Evolutionary conservation across 2,797 vertebrate genomes (phyloP), one percentile per base, ranked within the genome.

Genomic region (Xerus rutilus): DNA sequence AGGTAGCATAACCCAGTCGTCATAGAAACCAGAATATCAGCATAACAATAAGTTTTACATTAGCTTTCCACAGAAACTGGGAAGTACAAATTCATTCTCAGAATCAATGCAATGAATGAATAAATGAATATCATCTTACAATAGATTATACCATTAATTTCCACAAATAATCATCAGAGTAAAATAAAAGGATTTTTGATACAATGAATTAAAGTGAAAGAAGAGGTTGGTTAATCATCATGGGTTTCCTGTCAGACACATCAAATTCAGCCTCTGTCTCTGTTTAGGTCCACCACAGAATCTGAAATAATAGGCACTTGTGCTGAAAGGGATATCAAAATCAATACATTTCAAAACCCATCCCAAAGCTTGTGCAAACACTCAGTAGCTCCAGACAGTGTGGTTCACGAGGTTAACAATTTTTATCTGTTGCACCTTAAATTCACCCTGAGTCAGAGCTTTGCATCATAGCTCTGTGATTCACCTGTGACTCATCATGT

Each of bases 1-100:
- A 83, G 32, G 72, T 14, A 85, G 28, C 89, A 73, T 82, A 82
- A 52, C 67, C 57, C 57, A 78, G 93, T 96, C 32, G 94, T 94
- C 91, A 94, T 96, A 94, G 94, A 93, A 94, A 96, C 89, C 78
- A 97, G 78, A 89, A 84, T 74, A 78, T 83, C 64, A 86, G 62
- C 49, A 43, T 88, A 90, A 81, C 59, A 89, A 86, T 95, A 59
- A 85, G 43, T 57, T 57, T 96, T 49, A 65, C 15, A 52, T 70
- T 81, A 82, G 32, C 57, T 65, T 91, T 94, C 43, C 73, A 70
- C 43, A 18, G 86, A 91, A 88, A 90, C 7, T 83, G 45, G 45
- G 20, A 88, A 91, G 28, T 92, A 90, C 45, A 91, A 94, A 92
- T 82, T 95, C 28, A 82, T 88, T 39, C 23, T 92, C 78, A 86